Base-by-base conservation (phyloP, 2,113 vertebrate genomes). In the Equus quagga region DNA sequence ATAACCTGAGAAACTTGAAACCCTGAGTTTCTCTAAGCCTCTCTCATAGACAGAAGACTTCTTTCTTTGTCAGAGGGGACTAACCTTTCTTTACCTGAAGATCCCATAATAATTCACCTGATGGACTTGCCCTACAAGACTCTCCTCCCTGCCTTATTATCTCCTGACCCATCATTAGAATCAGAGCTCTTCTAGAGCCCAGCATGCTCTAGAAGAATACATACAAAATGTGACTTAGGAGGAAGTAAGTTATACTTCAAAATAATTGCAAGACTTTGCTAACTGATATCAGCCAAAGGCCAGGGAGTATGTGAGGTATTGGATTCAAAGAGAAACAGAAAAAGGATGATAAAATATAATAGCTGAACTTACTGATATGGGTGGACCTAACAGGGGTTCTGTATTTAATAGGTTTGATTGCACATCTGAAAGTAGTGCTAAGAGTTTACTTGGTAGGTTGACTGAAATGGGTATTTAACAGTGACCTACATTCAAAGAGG, bases 1-100 rank as follows among this genome's bases (percentile, higher is more conserved):
- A 36, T 95, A 82, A 36, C 14, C 28, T 81, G 51, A 82, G 65
- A 62, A 80, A 72, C 11, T 26, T 91, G 21, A 78, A 60, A 81
- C 6, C 7, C 26, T 58, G 65, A 51, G 24, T 84, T 84, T 80
- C 6, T 31, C 1, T 62, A 89, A 60, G 4, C 31, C 24, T 69
- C 5, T 76, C 41, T 72, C 49, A 33, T 73, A 4, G 81, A 41
- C 18, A 11, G 24, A 70, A 70, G 0, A 13, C 1, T 12, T 58
- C 4, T 9, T 44, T 75, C 18, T 92, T 18, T 79, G 8, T 65
- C 26, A 65, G 10, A 75, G 19, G 5, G 89, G 19, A 69, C 11
- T 44, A 33, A 26, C 1, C 2, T 44, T 24, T 21, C 17, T 14
- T 78, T 67, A 33, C 23, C 76, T 88, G 44, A n/a, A 41, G 36